Evolutionary conservation across 2,113 vertebrate genomes (phyloP).

Genomic region (Geococcyx californianus): DNA sequence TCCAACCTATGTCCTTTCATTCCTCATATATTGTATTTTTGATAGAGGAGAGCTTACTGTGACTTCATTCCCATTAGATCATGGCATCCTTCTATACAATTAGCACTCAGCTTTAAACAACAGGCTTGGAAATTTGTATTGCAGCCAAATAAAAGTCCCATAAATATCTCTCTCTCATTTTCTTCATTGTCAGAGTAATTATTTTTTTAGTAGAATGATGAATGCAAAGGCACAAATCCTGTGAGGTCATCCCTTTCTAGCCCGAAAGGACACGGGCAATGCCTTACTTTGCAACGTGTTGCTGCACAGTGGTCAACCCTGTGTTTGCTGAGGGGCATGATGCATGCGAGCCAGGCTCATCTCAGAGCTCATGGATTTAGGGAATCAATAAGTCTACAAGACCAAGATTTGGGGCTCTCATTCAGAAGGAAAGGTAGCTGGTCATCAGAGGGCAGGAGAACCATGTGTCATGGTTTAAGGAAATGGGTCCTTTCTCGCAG

Average conservation of each 20-base stretch:
- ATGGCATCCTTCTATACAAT: slow-evolving; percentile 12
- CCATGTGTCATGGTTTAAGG: rapidly evolving
- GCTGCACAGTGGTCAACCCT: neutral
- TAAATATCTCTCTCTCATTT: neutral
- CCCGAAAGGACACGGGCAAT: neutral
- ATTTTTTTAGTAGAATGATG: neutral
- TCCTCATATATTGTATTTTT: neutral
- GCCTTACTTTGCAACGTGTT: rapidly evolving
- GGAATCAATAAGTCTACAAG: neutral
- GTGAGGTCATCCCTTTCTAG: neutral
- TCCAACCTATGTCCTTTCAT: neutral
- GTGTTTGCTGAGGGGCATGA: neutral
- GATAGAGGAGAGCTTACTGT: neutral
- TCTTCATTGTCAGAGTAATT: neutral
- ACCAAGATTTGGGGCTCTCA: neutral
- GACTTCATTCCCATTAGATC: slow-evolving; percentile 30
- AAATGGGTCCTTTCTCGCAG: neutral
- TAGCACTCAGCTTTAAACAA: slow-evolving; percentile 9
- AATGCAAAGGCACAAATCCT: neutral
- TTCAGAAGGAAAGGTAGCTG: neutral
- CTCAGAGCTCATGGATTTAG: neutral
- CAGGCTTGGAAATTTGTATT: neutral
- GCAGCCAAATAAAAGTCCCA: neutral
- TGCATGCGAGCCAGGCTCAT: neutral
- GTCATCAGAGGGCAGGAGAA: neutral